Conservation (phyloP, 2,888 invertebrate species). For the Xestia sexstrigata region DNA sequence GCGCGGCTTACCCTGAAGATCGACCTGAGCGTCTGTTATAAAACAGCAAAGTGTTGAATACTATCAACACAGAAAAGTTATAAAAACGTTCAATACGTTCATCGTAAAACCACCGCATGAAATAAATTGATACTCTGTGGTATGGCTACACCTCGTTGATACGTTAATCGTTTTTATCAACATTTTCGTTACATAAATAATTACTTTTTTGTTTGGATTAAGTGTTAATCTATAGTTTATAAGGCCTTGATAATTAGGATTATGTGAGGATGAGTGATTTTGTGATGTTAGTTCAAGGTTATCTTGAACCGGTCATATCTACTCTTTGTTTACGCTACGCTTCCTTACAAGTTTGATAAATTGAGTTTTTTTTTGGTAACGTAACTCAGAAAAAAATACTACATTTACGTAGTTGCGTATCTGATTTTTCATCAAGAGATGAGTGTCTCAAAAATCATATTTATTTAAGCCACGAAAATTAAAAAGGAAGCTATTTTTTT, state of each 20-base stretch:
- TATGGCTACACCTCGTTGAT: slow-evolving; percentile 4
- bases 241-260: slow-evolving; percentile 58
- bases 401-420: too few species aligned
- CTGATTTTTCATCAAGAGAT: not conserved
- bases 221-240: slow-evolving; percentile 43
- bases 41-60: not conserved
- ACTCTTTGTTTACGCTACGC: not conserved
- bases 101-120: not conserved
- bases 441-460: not conserved
- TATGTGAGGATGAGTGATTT: slow-evolving; percentile 48
- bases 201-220: slow-evolving; percentile 52
- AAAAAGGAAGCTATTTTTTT: too few species aligned
- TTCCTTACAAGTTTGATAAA: not conserved
- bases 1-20: not conserved
- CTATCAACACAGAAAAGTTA: not conserved
- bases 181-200: slow-evolving; percentile 50
- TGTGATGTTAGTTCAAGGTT: slow-evolving; percentile 52
- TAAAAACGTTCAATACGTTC: slow-evolving; percentile 1
- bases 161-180: slow-evolving; percentile 50
- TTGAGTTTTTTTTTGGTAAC: not conserved
- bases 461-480: not conserved
- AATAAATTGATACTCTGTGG: slow-evolving; percentile 10
- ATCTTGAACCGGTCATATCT: slow-evolving; percentile 11
- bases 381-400: not conserved
- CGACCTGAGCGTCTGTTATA: not conserved